Conservation (phyloP, 2,113 vertebrate genomes). For the Amphiprion percula region DNA sequence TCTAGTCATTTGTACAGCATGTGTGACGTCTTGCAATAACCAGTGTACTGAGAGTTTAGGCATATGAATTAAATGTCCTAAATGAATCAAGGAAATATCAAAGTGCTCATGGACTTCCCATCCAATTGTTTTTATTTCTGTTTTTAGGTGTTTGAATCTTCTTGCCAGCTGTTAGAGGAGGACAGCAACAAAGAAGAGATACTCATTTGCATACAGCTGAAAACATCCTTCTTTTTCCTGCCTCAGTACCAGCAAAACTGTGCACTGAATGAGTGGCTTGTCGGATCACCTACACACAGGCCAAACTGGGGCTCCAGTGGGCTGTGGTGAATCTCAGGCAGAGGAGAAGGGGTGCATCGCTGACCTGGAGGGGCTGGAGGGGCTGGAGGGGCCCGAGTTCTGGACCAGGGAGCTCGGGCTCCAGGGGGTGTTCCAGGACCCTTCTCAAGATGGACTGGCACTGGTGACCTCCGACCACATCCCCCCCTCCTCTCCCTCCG, state of each 20-base stretch:
- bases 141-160: constrained; percentile 61
- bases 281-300: constrained; percentile 93
- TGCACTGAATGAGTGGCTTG: constrained; percentile 90
- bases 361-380: constrained; percentile 68
- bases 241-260: constrained; percentile 83
- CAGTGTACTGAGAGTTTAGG: background rate
- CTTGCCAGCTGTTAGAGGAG: constrained; percentile 39
- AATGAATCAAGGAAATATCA: constrained; percentile 22
- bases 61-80: constrained; percentile 5
- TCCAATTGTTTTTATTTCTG: constrained; percentile 36
- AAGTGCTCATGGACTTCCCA: constrained; percentile 18
- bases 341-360: constrained; percentile 75
- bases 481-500: constrained; percentile 89
- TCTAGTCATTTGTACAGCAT: background rate
- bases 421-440: constrained; percentile 70
- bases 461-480: constrained; percentile 90
- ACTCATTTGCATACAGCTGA: constrained; percentile 69
- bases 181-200: constrained; percentile 60
- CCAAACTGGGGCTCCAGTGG: constrained; percentile 85
- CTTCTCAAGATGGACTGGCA: constrained; percentile 81
- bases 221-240: constrained; percentile 50
- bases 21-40: constrained; percentile 14
- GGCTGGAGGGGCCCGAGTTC: constrained; percentile 71
- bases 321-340: constrained; percentile 85
- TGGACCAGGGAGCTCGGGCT: constrained; percentile 72